Evolutionary conservation across 2,113 vertebrate species (phyloP).

Genomic region (Pteruthius melanotis): DNA sequence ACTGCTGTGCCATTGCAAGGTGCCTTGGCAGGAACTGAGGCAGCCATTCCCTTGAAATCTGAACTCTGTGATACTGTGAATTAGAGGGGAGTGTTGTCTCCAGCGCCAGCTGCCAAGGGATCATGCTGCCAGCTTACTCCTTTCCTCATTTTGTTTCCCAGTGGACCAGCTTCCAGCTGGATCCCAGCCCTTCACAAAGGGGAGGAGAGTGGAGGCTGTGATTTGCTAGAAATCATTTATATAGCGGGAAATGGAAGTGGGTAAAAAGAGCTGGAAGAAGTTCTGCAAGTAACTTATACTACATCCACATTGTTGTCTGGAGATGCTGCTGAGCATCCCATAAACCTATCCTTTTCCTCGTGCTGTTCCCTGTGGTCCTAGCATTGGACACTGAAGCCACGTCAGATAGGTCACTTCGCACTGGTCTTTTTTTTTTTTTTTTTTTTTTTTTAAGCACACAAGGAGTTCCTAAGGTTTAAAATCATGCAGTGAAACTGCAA

Average conservation of each 20-base stretch:
- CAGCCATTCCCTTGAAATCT: not conserved
- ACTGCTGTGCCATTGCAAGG: not conserved
- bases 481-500: not conserved
- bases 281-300: not conserved
- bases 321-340: not conserved
- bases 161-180: slow-evolving; percentile 14
- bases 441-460: not conserved
- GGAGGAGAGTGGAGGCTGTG: not conserved
- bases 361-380: not conserved
- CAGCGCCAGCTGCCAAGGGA: not conserved
- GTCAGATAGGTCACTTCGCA: not conserved
- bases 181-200: slow-evolving; percentile 13
- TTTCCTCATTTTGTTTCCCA: slow-evolving; percentile 36
- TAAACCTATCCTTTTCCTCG: accelerated
- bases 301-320: not conserved
- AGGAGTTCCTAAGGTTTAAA: not conserved
- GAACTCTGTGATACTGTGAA: not conserved
- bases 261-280: not conserved
- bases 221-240: slow-evolving; percentile 17
- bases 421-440: not conserved
- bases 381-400: not conserved
- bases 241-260: not conserved
- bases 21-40: not conserved
- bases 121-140: not conserved
- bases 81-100: not conserved